Conservation (phyloP, 2,113 vertebrate species). For the Cariama cristata region DNA sequence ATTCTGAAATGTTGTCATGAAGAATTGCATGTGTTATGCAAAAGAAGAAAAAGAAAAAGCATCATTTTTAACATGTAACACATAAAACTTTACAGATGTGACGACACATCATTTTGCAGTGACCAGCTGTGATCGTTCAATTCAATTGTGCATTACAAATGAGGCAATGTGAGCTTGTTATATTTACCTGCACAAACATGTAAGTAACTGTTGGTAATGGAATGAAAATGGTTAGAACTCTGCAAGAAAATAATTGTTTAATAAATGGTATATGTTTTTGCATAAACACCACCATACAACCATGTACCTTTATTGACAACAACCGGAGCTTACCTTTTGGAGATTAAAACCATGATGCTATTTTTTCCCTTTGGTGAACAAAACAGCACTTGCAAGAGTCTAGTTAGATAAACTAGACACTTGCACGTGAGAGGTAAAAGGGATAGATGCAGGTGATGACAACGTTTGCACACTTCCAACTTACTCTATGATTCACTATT, state of each 20-base stretch:
- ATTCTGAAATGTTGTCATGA: neutral
- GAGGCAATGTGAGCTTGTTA: neutral
- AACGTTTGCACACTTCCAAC: neutral
- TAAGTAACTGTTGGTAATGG: neutral
- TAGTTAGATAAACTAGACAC: neutral
- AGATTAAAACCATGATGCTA: neutral
- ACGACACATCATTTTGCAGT: neutral
- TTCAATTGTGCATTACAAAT: neutral
- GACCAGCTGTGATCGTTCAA: neutral
- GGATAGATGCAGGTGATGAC: neutral
- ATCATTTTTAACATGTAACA: neutral
- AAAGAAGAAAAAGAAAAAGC: neutral
- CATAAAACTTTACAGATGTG: neutral
- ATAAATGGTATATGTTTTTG: neutral
- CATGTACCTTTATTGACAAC: neutral
- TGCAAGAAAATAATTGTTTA: neutral
- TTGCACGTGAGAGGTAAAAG: neutral
- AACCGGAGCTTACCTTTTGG: neutral
- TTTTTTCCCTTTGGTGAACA: neutral
- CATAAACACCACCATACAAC: neutral
- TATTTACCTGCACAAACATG: neutral
- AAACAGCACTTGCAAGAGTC: neutral
- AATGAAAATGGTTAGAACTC: neutral
- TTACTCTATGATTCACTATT: neutral
- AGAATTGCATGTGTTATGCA: neutral